Conservation (phyloP, 2,888 invertebrate species). For the Argyresthia albistria region DNA sequence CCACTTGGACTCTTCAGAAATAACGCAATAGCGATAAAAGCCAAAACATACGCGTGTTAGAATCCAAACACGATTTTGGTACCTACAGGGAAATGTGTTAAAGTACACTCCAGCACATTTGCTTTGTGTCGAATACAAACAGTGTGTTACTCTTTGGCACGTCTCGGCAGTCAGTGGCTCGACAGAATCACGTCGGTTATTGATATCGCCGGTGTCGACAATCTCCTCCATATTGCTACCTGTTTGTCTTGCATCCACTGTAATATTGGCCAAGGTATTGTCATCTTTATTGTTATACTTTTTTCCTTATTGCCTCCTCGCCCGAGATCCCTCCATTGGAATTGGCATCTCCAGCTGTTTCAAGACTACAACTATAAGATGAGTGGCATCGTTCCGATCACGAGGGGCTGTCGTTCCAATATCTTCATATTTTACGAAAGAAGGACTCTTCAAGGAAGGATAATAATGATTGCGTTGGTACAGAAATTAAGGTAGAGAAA, state of each 20-base stretch:
- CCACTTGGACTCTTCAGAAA: too few relatives aligned
- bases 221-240: conserved; percentile 47
- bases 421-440: conserved; percentile 5
- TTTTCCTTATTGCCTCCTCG: conserved; percentile 33
- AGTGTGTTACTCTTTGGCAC: neutral
- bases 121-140: too few relatives aligned
- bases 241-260: conserved; percentile 45
- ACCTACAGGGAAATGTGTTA: too few relatives aligned
- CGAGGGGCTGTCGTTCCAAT: conserved; percentile 3
- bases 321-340: neutral
- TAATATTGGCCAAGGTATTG: conserved; percentile 33
- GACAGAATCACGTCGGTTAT: conserved; percentile 30
- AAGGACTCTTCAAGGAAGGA: too few relatives aligned
- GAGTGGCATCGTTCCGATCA: conserved; percentile 27
- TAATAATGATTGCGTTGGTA: neutral
- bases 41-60: too few relatives aligned
- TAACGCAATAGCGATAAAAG: too few relatives aligned
- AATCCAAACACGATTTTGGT: too few relatives aligned
- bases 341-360: conserved; percentile 3
- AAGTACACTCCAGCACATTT: too few relatives aligned
- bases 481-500: neutral
- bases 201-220: conserved; percentile 40
- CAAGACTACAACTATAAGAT: conserved; percentile 24
- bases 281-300: conserved; percentile 29
- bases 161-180: conserved; percentile 16